phyloP scores from a whole-genome alignment of 2,113 vertebrate species.

The Mellivora capensis region DNA sequence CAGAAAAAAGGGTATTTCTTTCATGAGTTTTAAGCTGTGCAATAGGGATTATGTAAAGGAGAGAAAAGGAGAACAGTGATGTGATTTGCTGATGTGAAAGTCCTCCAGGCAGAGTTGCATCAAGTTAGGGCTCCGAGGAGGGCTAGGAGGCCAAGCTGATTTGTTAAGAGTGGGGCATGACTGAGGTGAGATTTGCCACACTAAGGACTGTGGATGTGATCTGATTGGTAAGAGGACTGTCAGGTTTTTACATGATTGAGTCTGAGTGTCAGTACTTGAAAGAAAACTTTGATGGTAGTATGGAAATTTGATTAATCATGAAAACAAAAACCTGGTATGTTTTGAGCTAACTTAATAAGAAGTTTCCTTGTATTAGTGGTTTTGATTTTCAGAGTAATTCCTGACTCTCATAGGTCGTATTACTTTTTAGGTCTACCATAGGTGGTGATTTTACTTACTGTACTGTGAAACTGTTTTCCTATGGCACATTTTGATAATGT shows the following conservation, averaged over 20 bases:
- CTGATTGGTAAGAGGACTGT: not conserved
- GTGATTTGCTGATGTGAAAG: not conserved
- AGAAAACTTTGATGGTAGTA: not conserved
- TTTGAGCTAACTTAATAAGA: not conserved
- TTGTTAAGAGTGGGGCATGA: not conserved
- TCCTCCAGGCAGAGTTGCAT: not conserved
- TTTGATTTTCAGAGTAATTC: not conserved
- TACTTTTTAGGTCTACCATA: not conserved
- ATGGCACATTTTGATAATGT: not conserved
- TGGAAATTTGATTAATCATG: not conserved
- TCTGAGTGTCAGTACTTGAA: conserved; percentile 18
- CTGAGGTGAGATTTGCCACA: not conserved
- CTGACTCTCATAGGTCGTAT: not conserved
- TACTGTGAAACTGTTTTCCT: not conserved
- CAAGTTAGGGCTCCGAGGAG: not conserved
- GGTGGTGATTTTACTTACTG: not conserved
- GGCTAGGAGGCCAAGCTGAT: not conserved
- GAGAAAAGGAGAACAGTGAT: not conserved
- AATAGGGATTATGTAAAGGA: not conserved
- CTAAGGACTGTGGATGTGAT: not conserved
- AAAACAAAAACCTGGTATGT: not conserved
- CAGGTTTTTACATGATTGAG: not conserved
- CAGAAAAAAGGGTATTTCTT: not conserved
- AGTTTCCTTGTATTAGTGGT: not conserved
- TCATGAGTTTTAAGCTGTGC: not conserved